Evolutionary conservation across 2,888 invertebrate species (phyloP), one percentile per base, ranked within the genome.

Genomic region (Homarus gammarus): DNA sequence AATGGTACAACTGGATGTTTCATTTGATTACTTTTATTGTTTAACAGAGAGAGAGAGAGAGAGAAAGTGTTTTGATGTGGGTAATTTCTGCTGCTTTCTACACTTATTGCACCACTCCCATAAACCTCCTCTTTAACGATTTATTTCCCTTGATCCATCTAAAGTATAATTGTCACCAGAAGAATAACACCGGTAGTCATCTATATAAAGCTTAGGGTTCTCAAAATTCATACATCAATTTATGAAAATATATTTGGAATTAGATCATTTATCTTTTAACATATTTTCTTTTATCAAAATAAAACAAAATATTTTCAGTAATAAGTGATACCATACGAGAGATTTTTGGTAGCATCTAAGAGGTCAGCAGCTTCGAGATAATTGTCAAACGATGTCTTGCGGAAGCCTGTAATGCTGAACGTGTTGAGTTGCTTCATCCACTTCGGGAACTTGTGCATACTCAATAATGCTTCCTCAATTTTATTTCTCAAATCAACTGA

Each of bases 331-430:
- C 87, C 90, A 64, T 87, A 73, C 27, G 87, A 70, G 22, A 90
- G 78, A 15, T 87, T 84, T 40, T 90, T 56, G 18, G 90, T 90
- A 12, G 84, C n/a, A 5, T 90, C 84, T 12, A 90, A 36, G n/a
- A 87, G 68, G 51, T 87, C 84, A n/a, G 82, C 51, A 49, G 87
- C 84, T 51, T 87, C 75, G 1, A 90, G 73, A 40, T 90, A 90
- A 68, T 61, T 79, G 27, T 87, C 90, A n/a, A 82, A 68, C 2
- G 90, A 90, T 12, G 84, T 84, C 51, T 84, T 84, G 3, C 83
- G 94, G 93, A 95, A 95, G 92, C 94, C 95, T 75, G 94, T 93
- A 49, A 95, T 90, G 27, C 95, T 95, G 92, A 95, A 95, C 91
- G 94, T 94, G 1, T 94, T 94, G 93, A 95, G 94, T 89, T 95